phyloP scores from a whole-genome alignment of 2,797 vertebrate species.

The Alca torda region DNA sequence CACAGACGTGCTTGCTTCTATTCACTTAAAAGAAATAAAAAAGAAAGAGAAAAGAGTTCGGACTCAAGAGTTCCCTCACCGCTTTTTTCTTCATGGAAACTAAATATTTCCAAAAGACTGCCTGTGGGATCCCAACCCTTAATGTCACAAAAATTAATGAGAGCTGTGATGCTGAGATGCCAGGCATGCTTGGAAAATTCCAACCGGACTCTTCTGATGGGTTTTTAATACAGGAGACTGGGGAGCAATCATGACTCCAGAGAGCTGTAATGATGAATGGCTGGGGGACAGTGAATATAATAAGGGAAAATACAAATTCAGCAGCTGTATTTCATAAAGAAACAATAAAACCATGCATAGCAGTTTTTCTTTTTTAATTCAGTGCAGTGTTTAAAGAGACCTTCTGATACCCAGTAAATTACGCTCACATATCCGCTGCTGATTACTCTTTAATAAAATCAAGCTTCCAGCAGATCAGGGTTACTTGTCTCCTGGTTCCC shows the following conservation, averaged over 20 bases:
- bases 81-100: neutral
- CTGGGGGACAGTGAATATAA: slow-evolving; percentile 20
- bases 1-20: neutral
- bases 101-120: neutral
- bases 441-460: slow-evolving; percentile 28
- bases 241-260: neutral
- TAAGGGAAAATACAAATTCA: slow-evolving; percentile 3
- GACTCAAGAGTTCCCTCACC: neutral
- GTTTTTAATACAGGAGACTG: slow-evolving; percentile 27
- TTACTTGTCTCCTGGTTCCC: neutral
- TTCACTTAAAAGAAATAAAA: neutral
- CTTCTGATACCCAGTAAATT: slow-evolving; percentile 41
- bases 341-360: slow-evolving; percentile 23
- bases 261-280: slow-evolving; percentile 26
- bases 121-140: neutral
- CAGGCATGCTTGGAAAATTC: neutral
- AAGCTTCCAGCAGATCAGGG: neutral
- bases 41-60: neutral
- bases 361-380: slow-evolving; percentile 47
- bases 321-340: slow-evolving; percentile 64
- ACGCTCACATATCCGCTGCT: slow-evolving; percentile 15
- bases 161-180: neutral
- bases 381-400: slow-evolving; percentile 10
- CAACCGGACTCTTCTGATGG: slow-evolving; percentile 27
- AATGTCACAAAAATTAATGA: neutral